These are phyloP conservation scores for Echinarachnius parma DNA, from an alignment of 53 echinoderm and acorn worm genomes.

Conservation along the genomic window DNA sequence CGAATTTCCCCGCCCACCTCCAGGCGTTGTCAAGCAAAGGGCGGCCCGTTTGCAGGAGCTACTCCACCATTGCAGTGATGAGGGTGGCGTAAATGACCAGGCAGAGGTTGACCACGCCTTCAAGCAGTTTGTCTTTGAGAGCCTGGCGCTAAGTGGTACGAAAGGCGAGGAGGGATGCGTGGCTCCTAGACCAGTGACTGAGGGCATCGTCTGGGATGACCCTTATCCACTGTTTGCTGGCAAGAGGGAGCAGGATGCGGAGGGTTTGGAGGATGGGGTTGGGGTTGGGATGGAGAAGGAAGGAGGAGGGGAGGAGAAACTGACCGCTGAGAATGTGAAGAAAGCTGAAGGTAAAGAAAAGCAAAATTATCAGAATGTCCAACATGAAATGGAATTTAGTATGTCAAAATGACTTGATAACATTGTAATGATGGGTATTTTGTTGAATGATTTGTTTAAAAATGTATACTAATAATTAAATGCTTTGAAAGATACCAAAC, in stretches of 20 bases:
- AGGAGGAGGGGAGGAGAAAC: background rate
- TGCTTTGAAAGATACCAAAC: no score
- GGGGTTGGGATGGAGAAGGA: constrained; percentile 6
- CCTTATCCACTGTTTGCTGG: constrained; percentile 68
- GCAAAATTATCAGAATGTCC: no score
- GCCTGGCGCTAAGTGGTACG: constrained; percentile 68
- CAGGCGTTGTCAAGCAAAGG: constrained; percentile 73
- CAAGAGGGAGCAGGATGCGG: constrained; percentile 19
- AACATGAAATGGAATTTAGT: no score
- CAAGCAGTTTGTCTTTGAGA: constrained; percentile 97
- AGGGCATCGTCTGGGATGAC: constrained; percentile 86
- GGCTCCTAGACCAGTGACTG: constrained; percentile 20
- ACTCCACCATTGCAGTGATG: no score
- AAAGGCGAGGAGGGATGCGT: constrained; percentile 66
- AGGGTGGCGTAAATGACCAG: constrained; percentile 66
- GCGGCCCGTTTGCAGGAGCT: constrained; percentile 88
- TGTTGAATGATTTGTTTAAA: no score
- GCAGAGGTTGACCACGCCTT: constrained; percentile 88
- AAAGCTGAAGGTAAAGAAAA: constrained; percentile 28
- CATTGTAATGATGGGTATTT: no score
- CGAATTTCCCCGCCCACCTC: constrained; percentile 82
- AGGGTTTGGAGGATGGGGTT: no score
- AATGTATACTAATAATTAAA: no score
- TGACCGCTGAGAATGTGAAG: constrained; percentile 35
- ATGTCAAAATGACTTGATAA: no score